Evolutionary conservation across 2,113 vertebrate genomes (phyloP).

Genomic region (Symphodus melops): DNA sequence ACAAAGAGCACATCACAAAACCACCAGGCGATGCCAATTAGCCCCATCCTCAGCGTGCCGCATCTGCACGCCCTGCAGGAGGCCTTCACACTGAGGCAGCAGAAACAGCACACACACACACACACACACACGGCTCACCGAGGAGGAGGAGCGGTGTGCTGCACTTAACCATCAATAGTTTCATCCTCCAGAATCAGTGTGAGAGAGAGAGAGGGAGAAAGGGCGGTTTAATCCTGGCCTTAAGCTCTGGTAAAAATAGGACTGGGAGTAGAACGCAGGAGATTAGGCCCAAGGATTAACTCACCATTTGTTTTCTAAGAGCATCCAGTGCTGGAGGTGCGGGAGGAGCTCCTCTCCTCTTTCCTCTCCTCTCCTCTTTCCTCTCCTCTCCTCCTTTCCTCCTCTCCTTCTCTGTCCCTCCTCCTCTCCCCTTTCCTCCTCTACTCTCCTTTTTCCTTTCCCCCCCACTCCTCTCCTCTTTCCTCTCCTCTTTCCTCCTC

Average conservation of each 20-base stretch:
- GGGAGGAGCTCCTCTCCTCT: background rate
- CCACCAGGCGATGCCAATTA: conserved; percentile 10
- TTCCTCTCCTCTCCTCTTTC: too few species aligned
- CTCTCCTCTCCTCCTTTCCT: too few species aligned
- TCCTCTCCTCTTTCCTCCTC: too few species aligned
- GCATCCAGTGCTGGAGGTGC: conserved; percentile 36
- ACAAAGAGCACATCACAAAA: conserved; percentile 25
- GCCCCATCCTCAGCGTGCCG: background rate
- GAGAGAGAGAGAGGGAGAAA: conserved; percentile 9
- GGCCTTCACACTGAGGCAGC: background rate
- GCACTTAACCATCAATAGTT: conserved; percentile 27
- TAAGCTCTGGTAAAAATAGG: conserved; percentile 77
- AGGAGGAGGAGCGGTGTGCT: conserved; percentile 36
- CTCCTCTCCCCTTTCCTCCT: too few species aligned
- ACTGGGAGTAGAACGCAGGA: conserved; percentile 52
- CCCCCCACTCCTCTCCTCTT: too few species aligned
- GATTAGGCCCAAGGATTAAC: conserved; percentile 76
- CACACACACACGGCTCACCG: too few species aligned
- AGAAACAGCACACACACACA: background rate
- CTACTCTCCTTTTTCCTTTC: too few species aligned
- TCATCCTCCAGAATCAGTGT: conserved; percentile 20
- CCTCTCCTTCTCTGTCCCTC: too few species aligned
- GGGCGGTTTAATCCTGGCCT: conserved; percentile 64
- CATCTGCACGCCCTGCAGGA: background rate
- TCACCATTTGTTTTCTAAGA: conserved; percentile 57